phyloP scores from a whole-genome alignment of 2,797 vertebrate genomes.

The Paedocypris micromegethes region DNA sequence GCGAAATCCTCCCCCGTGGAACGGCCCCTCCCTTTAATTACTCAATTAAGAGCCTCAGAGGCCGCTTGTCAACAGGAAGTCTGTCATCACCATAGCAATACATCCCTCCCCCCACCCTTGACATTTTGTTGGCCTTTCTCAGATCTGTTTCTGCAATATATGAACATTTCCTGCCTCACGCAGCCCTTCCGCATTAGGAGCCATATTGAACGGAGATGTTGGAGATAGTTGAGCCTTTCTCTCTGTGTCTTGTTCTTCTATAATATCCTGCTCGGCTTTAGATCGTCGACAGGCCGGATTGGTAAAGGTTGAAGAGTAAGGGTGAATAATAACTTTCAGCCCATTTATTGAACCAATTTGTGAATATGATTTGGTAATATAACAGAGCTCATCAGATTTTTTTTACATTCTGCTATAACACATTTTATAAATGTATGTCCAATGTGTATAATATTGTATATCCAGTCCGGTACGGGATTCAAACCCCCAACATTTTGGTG shows the following conservation, averaged over 20 bases:
- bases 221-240: not conserved
- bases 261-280: conserved; percentile 1
- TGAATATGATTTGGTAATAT: no score
- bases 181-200: conserved; percentile 8
- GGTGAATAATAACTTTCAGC: no score
- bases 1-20: conserved; percentile 5
- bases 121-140: conserved; percentile 64
- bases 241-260: not conserved
- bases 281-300: not conserved
- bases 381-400: no score
- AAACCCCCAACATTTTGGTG: no score
- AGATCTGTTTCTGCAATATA: conserved; percentile 33
- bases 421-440: no score
- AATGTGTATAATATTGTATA: no score
- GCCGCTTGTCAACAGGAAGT: conserved; percentile 69
- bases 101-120: conserved; percentile 54
- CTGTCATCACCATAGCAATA: conserved; percentile 49
- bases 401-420: no score
- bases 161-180: conserved; percentile 30
- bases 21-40: conserved; percentile 53
- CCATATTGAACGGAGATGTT: not conserved
- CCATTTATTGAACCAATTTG: no score
- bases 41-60: conserved; percentile 55
- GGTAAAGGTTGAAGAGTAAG: not conserved
- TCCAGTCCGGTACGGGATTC: no score